Base-by-base conservation (phyloP, 2,797 vertebrate genomes). In the Bovichtus variegatus region DNA sequence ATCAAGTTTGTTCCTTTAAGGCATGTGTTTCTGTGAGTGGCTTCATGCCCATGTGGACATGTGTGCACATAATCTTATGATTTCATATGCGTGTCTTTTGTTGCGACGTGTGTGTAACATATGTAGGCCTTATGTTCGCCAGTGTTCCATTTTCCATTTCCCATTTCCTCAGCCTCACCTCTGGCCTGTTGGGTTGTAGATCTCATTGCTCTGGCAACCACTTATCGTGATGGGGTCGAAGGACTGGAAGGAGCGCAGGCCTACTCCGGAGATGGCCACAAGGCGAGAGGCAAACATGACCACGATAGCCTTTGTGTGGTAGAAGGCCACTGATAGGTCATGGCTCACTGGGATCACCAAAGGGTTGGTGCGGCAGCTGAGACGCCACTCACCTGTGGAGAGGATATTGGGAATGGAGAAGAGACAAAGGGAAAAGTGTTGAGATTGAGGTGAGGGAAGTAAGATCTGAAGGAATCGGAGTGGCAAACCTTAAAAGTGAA, bases 161-260 rank as follows among this genome's bases (percentile, higher is more conserved):
- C 29, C 11, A 10, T 19, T 69, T 55, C 34, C 44, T 59, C 7
- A 1, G 49, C 12, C 97, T 98, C 94, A 99, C 98, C 98, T 99
- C 93, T 99, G 97, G 84, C 97, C 97, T 1, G 95, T 95, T 0
- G 96, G 96, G 93, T 97, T 99, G 95, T 99, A 99, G 93, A 98
- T 98, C 96, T 99, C 97, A 83, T 98, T 97, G 93, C 96, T 97
- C 94, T 98, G 97, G 94, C 98, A 99, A 93, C 97, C 96, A 88
- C 97, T 97, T 93, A 98, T 97, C 75, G 97, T 97, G 94, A 99
- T 97, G 73, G 97, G 98, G 95, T 99, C 98, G 92, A 99, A 99
- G 93, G 97, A 98, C 93, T 99, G 97, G 94, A 99, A 99, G 88
- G 98, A 99, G 85, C 98, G 97, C 85, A 99, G 92, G 90, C 97